A percentile compares a stretch with the other conserved stretches of the same genome.
Conservation (phyloP, 2,888 invertebrate species). For the Philereme transversata region DNA sequence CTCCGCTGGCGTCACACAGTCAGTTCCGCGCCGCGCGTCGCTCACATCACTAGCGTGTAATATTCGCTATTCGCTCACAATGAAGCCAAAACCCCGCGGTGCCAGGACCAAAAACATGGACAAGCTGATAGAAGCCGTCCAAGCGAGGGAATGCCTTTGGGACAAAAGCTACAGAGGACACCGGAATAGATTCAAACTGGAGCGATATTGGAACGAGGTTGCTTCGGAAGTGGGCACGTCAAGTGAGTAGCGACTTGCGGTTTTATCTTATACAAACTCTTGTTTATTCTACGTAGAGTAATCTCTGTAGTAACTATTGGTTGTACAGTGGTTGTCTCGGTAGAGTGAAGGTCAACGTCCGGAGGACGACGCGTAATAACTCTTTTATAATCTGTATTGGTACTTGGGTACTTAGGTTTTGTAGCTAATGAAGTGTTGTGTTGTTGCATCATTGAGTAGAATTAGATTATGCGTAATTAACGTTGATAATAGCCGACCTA, state of each 20-base stretch:
- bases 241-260: conserved; percentile 66
- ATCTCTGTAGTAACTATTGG: conserved; percentile 10
- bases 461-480: not conserved
- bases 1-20: conserved; percentile 42
- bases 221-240: conserved; percentile 75
- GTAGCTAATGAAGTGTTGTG: not conserved
- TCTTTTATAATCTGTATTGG: not conserved
- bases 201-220: conserved; percentile 79
- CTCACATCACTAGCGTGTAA: conserved; percentile 51
- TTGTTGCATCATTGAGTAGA: not conserved
- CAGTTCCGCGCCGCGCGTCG: conserved; percentile 64
- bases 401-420: not conserved
- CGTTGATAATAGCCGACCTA: not conserved
- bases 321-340: conserved; percentile 2
- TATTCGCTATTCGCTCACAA: conserved; percentile 65
- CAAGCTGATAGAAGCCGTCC: conserved; percentile 77
- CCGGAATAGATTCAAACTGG: conserved; percentile 75
- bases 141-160: conserved; percentile 77
- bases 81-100: conserved; percentile 67
- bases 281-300: conserved; percentile 2
- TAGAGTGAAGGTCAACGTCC: not conserved
- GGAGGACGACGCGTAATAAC: not conserved
- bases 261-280: conserved; percentile 21
- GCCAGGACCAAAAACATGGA: conserved; percentile 74
- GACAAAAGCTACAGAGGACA: conserved; percentile 76